Conservation (phyloP, 2,888 invertebrate species). For the Chromoteleia sp. region DNA sequence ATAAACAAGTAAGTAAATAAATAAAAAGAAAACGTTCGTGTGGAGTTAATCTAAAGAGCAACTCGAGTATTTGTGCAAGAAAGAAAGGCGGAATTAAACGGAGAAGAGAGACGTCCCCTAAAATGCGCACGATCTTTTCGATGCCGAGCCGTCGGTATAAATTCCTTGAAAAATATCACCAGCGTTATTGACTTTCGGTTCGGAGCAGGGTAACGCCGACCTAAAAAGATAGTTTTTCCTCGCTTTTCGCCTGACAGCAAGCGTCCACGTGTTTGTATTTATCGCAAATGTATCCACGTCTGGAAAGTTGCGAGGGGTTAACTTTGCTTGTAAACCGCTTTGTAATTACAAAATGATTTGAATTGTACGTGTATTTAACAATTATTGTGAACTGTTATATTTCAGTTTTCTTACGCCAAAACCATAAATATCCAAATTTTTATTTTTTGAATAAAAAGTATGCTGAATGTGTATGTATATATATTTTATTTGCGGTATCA, state of each 20-base stretch:
- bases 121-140: neutral
- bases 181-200: constrained; percentile 29
- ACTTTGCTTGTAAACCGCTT: too few relatives aligned
- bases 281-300: too few relatives aligned
- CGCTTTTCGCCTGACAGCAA: neutral
- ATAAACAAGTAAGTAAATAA: too few relatives aligned
- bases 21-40: constrained; percentile 6
- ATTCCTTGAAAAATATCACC: constrained; percentile 28
- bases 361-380: too few relatives aligned
- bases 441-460: too few relatives aligned
- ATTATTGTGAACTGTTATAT: too few relatives aligned
- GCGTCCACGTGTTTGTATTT: neutral
- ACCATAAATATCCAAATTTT: too few relatives aligned
- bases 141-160: constrained; percentile 1
- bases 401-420: too few relatives aligned
- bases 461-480: too few relatives aligned
- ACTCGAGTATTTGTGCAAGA: constrained; percentile 7
- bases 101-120: constrained; percentile 7
- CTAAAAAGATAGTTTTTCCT: constrained; percentile 6
- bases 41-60: constrained; percentile 10
- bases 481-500: too few relatives aligned
- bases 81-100: constrained; percentile 7
- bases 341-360: too few relatives aligned
- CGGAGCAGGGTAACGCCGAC: constrained; percentile 10
- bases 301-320: too few relatives aligned